Percentiles rank a stretch among this genome's conserved stretches.
Evolutionary conservation across 1,140 invertebrate species (phyloP).

Genomic region (Ceratina japonica): DNA sequence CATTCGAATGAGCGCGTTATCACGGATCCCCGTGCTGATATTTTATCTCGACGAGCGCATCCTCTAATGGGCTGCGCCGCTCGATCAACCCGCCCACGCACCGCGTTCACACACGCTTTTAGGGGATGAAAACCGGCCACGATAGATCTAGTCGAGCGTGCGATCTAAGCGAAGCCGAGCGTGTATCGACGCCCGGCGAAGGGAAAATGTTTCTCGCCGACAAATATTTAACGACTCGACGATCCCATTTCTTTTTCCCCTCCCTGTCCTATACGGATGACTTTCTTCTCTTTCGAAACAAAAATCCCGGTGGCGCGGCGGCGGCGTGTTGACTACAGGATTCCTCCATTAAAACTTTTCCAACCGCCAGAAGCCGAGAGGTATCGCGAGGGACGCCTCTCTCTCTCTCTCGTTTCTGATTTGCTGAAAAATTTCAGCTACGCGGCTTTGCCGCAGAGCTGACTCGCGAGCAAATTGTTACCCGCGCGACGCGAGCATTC

Average conservation of each 20-base stretch:
- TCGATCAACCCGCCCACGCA: constrained; percentile 43
- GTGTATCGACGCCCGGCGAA: neutral
- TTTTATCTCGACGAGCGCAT: constrained; percentile 48
- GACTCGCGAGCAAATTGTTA: too few species aligned
- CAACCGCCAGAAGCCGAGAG: neutral
- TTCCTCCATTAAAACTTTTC: constrained; percentile 1
- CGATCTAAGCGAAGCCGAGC: too few species aligned
- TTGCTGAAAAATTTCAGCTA: neutral
- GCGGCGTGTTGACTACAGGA: neutral
- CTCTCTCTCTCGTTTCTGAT: neutral
- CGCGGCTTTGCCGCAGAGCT: neutral
- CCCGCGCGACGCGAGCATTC: too few species aligned
- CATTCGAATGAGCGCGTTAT: constrained; percentile 53
- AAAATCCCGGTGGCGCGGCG: neutral
- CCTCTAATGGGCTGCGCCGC: constrained; percentile 42
- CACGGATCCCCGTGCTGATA: constrained; percentile 17
- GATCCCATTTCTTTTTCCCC: neutral
- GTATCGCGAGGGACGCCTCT: neutral
- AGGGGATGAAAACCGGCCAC: neutral
- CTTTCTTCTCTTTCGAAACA: neutral
- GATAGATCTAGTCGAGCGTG: constrained; percentile 5
- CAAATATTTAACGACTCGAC: constrained; percentile 11
- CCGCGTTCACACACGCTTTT: neutral
- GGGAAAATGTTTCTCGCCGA: constrained; percentile 1
- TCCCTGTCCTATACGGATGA: neutral